Conservation (phyloP, 2,888 invertebrate genomes). For the Chymomyza procnemis region DNA sequence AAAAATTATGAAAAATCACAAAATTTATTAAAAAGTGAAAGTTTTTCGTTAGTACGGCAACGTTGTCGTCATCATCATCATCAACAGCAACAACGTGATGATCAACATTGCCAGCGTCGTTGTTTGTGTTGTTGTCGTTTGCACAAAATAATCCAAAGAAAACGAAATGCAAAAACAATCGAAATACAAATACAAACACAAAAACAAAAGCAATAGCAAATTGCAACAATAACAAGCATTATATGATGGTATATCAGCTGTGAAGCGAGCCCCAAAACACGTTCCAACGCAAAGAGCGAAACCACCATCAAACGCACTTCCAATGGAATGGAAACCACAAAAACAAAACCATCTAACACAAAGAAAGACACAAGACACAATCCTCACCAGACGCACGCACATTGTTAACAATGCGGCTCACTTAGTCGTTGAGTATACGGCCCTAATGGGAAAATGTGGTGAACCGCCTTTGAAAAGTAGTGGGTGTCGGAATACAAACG, state of each 20-base stretch:
- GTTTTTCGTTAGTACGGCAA: slow-evolving; percentile 50
- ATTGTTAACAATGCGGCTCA: not conserved
- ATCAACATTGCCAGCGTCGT: slow-evolving; percentile 32
- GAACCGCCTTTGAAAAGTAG: not conserved
- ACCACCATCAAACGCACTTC: slow-evolving; percentile 31
- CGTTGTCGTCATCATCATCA: slow-evolving; percentile 12
- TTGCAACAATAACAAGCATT: not conserved
- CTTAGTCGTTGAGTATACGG: not conserved
- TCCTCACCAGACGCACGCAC: not conserved
- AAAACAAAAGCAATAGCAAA: slow-evolving; percentile 7
- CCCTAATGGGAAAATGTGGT: no score
- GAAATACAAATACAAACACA: slow-evolving; percentile 20
- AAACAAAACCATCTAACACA: slow-evolving; percentile 8
- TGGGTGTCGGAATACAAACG: not conserved
- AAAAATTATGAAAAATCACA: slow-evolving; percentile 69
- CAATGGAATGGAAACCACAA: slow-evolving; percentile 8
- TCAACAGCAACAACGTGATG: slow-evolving; percentile 10
- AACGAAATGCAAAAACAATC: slow-evolving; percentile 61
- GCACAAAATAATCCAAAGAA: slow-evolving; percentile 65
- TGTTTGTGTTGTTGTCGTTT: slow-evolving; percentile 10
- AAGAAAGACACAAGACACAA: slow-evolving; percentile 14
- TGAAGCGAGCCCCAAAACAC: not conserved
- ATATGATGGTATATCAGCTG: not conserved
- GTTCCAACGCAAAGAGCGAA: not conserved
- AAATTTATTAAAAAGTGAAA: slow-evolving; percentile 76